These are phyloP conservation scores for Gymnoscopelus braueri DNA, from an alignment of 2,797 vertebrate genomes.

Conservation along the genomic window DNA sequence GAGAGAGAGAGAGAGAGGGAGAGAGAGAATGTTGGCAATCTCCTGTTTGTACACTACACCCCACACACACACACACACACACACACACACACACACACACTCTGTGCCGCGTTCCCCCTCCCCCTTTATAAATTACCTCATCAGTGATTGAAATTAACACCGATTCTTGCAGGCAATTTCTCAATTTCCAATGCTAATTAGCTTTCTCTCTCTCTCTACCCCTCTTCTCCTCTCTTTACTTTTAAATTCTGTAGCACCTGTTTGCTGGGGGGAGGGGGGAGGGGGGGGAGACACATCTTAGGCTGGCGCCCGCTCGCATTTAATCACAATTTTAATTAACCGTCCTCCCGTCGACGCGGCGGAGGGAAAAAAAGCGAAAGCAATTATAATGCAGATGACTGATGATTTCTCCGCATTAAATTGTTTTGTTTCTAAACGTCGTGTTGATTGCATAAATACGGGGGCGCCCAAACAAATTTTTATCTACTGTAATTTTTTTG, in stretches of 20 bases:
- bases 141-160: slow-evolving; percentile 99
- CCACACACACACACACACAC: no score
- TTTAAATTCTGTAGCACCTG: slow-evolving; percentile 99
- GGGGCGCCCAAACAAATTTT: slow-evolving; percentile 95
- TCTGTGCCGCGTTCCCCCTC: slow-evolving; percentile 86
- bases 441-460: slow-evolving; percentile 99
- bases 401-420: slow-evolving; percentile 99
- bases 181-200: slow-evolving; percentile 99
- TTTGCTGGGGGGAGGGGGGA: slow-evolving; percentile 81
- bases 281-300: slow-evolving; percentile 92
- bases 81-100: no score
- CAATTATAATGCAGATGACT: slow-evolving; percentile 99
- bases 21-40: slow-evolving; percentile 85
- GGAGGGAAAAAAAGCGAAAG: slow-evolving; percentile 83
- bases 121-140: slow-evolving; percentile 99
- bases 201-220: slow-evolving; percentile 86
- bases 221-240: slow-evolving; percentile 79
- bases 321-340: slow-evolving; percentile 99
- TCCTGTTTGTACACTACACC: slow-evolving; percentile 86
- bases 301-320: slow-evolving; percentile 93
- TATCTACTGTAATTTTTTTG: slow-evolving; percentile 97
- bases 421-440: slow-evolving; percentile 99
- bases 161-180: slow-evolving; percentile 99
- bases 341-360: slow-evolving; percentile 97
- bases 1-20: background rate